Percentiles rank a stretch among this genome's conserved stretches.
phyloP scores from a whole-genome alignment of 2,888 invertebrate species.

The Chymomyza fuscimana region DNA sequence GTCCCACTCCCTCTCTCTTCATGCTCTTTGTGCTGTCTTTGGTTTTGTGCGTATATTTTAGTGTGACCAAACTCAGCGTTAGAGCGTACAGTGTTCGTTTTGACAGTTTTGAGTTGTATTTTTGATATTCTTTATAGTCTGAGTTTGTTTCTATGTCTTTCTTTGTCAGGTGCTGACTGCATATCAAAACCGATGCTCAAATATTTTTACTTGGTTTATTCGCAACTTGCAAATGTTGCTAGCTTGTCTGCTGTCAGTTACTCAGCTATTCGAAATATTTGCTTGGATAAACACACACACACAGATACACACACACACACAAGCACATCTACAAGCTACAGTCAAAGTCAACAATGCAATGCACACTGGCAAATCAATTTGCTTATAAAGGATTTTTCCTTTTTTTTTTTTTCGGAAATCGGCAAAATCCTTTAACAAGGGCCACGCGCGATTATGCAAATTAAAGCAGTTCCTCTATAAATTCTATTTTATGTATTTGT shows the following conservation, averaged over 20 bases:
- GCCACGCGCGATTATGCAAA: constrained; percentile 63
- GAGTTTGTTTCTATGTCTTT: not conserved
- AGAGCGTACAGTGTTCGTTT: not conserved
- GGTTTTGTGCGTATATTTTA: too few species aligned
- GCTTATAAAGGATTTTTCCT: constrained; percentile 50
- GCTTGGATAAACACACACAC: constrained; percentile 53
- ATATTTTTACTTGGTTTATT: constrained; percentile 73
- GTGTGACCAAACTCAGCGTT: not conserved
- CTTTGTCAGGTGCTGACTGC: constrained; percentile 65
- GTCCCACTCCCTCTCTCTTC: not conserved
- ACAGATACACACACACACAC: constrained; percentile 26
- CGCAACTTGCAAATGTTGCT: constrained; percentile 23
- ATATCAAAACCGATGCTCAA: constrained; percentile 76
- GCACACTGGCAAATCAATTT: constrained; percentile 44
- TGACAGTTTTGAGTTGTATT: constrained; percentile 2
- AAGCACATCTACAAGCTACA: constrained; percentile 19
- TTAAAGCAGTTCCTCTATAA: constrained; percentile 36
- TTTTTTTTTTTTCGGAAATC: not conserved
- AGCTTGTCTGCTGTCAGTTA: constrained; percentile 23
- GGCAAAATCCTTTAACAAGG: constrained; percentile 28
- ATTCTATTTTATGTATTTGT: constrained; percentile 14
- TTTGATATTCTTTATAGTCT: constrained; percentile 1
- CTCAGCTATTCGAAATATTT: constrained; percentile 62
- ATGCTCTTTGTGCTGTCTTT: constrained; percentile 21
- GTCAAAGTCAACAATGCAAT: constrained; percentile 64